These are phyloP conservation scores for Caenorhabditis elegans DNA, from an alignment of 1,140 invertebrate species.

Conservation along the genomic window DNA sequence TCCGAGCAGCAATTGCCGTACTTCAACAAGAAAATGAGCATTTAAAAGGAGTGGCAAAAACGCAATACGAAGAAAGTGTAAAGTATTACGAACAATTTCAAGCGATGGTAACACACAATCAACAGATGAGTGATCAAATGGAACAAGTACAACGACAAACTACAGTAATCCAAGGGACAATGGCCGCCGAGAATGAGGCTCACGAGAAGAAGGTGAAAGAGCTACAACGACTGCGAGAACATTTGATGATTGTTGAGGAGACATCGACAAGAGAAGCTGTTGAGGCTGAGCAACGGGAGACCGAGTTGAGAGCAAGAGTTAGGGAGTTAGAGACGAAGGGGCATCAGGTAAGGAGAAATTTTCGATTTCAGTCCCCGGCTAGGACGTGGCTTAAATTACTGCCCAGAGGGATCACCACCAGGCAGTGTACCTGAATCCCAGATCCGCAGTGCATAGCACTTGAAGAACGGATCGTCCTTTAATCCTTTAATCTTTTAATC, in stretches of 20 bases:
- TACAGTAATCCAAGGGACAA: too few species aligned
- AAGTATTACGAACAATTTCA: constrained; percentile 44
- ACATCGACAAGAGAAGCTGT: constrained; percentile 42
- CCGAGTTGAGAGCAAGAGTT: constrained; percentile 7
- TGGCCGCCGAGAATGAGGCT: neutral
- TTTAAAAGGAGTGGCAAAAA: neutral
- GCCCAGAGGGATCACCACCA: too few species aligned
- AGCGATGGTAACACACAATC: constrained; percentile 1
- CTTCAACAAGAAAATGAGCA: neutral
- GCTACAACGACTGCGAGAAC: constrained; percentile 28
- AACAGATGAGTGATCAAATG: constrained; percentile 12
- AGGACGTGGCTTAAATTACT: too few species aligned
- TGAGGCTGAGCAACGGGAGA: constrained; percentile 46
- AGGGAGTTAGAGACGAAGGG: neutral
- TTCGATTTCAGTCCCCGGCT: too few species aligned
- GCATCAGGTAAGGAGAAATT: too few species aligned
- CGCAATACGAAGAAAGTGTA: constrained; percentile 40
- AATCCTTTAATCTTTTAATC: too few species aligned
- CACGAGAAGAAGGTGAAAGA: constrained; percentile 41
- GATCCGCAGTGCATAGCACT: too few species aligned
- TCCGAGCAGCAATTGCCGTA: neutral
- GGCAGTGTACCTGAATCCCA: too few species aligned
- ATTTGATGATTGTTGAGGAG: constrained; percentile 46
- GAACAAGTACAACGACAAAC: too few species aligned
- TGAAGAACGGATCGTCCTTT: too few species aligned